Conservation (phyloP, 2,888 invertebrate genomes). For the Hermodice carunculata region DNA sequence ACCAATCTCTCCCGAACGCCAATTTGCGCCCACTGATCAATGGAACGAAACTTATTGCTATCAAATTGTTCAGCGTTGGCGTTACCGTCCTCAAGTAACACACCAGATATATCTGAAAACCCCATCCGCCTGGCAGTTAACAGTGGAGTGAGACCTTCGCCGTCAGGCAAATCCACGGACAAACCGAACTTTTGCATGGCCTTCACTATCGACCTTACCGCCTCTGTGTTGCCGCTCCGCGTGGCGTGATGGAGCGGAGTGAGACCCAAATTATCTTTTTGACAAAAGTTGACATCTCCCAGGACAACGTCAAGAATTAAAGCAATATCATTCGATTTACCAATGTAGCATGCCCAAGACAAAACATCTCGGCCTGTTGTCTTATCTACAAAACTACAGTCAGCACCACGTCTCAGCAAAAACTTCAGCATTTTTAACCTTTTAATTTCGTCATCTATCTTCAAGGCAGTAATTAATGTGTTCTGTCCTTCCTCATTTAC, state of each 20-base stretch:
- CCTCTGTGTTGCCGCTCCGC: background rate
- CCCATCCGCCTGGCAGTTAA: conserved; percentile 1
- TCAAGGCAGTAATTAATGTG: conserved; percentile 1
- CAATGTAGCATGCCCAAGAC: conserved; percentile 8
- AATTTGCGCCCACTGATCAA: too few species aligned
- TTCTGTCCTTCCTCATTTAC: conserved; percentile 1
- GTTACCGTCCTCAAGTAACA: background rate
- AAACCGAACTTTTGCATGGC: background rate
- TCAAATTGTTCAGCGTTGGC: conserved; percentile 7
- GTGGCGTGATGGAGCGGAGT: conserved; percentile 2
- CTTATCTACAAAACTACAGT: background rate
- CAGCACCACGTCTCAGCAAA: conserved; percentile 4
- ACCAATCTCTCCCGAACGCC: too few species aligned
- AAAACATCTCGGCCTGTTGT: conserved; percentile 4
- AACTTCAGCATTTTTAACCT: conserved; percentile 13
- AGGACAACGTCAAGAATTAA: background rate
- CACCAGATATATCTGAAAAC: background rate
- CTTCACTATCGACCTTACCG: background rate
- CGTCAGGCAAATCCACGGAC: conserved; percentile 8
- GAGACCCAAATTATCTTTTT: background rate
- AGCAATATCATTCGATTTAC: background rate
- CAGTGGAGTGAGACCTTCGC: background rate
- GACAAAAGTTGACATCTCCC: conserved; percentile 2
- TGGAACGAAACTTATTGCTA: too few species aligned
- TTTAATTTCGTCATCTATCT: background rate